Evolutionary conservation across 1,140 invertebrate species (phyloP), one percentile per base, ranked within the genome.

Genomic region (Bombus waltoni): DNA sequence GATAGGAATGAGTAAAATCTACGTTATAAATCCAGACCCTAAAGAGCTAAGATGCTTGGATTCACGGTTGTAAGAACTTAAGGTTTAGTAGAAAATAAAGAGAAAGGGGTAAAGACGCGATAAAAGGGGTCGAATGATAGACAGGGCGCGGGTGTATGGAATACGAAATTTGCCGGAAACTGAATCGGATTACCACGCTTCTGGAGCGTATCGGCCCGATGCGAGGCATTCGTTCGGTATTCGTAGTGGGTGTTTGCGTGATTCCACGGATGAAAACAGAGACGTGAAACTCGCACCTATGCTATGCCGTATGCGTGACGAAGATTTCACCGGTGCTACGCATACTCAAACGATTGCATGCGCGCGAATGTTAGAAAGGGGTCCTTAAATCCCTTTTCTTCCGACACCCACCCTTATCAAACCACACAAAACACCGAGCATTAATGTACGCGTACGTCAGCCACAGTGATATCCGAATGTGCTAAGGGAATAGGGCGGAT

Each of bases 401-500:
- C 28, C 6, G 6, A 53, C 47, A 53, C 47, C 18, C 47, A 53
- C 32, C 38, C 32, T n/a, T 18, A 13, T 18, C 42, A 84, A 59
- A 11, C 75, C 57, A 57, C 73, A 53, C 81, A 80, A 90, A 91
- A 91, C 83, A 86, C 59, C 62, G 40, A 40, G 87, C 91, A 92
- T 91, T 91, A 91, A 92, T 89, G 80, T 90, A 83, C 77, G 88
- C 85, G 40, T 28, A 65, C 59, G 78, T 72, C 47, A 22, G 18
- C 35, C 83, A 81, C 74, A 86, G 83, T 86, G 87, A 92, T 92
- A 92, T 92, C 92, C 88, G 92, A 90, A 92, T 92, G 89, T 91
- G 89, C 86, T 90, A 89, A 85, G 85, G 87, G 87, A 84, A 86
- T 74, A 91, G 91, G 86, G 57, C 18, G 76, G 47, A 80, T 80